phyloP scores from a whole-genome alignment of 2,113 vertebrate genomes.

The Asarcornis scutulata region DNA sequence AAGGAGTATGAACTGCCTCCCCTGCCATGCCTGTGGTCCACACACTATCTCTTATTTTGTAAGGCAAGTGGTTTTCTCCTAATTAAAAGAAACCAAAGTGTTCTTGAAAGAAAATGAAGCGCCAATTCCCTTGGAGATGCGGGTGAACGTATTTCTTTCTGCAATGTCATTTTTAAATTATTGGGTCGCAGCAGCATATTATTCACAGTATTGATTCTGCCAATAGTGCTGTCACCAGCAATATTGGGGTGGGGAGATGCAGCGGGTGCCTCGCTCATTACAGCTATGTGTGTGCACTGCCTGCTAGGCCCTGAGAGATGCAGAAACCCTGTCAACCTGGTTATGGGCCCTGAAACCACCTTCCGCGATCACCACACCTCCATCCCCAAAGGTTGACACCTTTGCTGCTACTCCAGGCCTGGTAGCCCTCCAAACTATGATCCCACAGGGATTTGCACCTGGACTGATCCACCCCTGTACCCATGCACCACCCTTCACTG shows the following conservation, averaged over 20 bases:
- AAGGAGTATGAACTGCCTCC: not conserved
- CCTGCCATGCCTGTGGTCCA: not conserved
- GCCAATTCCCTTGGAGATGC: not conserved
- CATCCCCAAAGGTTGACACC: not conserved
- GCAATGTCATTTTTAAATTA: not conserved
- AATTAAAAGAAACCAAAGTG: not conserved
- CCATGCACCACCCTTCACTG: not conserved
- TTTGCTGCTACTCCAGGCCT: not conserved
- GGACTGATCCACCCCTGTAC: not conserved
- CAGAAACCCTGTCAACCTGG: not conserved
- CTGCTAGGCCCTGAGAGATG: fast-evolving
- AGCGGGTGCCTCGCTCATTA: not conserved
- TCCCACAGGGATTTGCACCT: not conserved
- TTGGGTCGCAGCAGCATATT: not conserved
- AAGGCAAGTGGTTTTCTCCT: not conserved
- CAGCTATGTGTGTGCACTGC: not conserved
- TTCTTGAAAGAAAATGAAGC: not conserved
- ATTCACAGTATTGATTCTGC: not conserved
- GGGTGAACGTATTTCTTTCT: not conserved
- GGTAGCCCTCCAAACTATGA: not conserved
- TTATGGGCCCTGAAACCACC: not conserved
- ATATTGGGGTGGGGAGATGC: not conserved
- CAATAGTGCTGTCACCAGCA: not conserved
- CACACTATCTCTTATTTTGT: not conserved
- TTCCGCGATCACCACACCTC: not conserved